Conservation (phyloP, 1,140 invertebrate species). For the Drosophila aff. region DNA sequence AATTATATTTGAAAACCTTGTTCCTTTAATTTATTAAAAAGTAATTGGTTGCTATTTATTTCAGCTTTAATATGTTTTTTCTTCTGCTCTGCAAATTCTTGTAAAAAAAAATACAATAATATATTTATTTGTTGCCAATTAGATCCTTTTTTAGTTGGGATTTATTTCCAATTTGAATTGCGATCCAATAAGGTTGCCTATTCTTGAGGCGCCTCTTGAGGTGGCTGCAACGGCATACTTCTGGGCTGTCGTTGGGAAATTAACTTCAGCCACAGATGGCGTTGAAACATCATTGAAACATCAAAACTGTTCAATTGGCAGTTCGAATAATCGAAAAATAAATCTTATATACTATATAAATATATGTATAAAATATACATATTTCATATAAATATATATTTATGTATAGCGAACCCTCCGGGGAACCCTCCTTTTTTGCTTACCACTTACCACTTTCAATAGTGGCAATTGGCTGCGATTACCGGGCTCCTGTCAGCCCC, state of each 20-base stretch:
- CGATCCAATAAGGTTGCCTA: background rate
- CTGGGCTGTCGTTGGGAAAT: background rate
- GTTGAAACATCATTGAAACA: background rate
- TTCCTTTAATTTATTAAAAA: background rate
- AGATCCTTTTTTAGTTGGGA: background rate
- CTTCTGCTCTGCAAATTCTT: background rate
- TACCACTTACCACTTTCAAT: background rate
- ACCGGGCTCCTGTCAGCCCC: background rate
- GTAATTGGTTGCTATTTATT: background rate
- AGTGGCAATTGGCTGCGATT: constrained; percentile 30
- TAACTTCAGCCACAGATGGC: background rate
- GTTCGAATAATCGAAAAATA: too few species aligned
- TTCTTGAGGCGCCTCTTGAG: background rate
- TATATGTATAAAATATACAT: too few species aligned
- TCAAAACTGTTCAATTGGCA: too few species aligned
- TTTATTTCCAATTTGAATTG: background rate
- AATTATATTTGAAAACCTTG: background rate
- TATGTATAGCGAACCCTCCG: too few species aligned
- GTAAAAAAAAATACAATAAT: background rate
- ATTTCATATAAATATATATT: too few species aligned
- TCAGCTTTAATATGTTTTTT: background rate
- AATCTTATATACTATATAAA: too few species aligned
- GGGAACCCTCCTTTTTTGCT: background rate
- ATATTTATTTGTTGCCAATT: background rate
- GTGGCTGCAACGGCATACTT: background rate